Evolutionary conservation across 2,113 vertebrate genomes (phyloP), one percentile per base, ranked within the genome.

Genomic region (Taurulus bubalis): DNA sequence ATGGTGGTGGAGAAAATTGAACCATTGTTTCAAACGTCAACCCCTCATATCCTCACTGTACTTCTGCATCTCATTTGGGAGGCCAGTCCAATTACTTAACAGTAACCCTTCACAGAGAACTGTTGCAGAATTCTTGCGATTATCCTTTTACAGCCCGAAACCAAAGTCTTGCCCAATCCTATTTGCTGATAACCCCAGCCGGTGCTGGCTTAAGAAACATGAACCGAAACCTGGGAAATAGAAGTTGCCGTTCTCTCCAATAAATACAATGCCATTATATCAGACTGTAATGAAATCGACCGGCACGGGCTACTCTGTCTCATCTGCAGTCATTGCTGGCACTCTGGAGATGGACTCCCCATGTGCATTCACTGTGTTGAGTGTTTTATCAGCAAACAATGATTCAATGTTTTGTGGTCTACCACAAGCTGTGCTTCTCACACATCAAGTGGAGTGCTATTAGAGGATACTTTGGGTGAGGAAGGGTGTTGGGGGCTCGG

Each of bases 361-460:
- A 36, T 80, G 75, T 53, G 36, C 78, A 40, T 84, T 89, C 63
- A 22, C 84, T 66, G 87, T 82, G 90, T 83, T 87, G 88, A 91
- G 87, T 92, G 88, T 91, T 93, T 91, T 88, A 92, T 90, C 89
- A 88, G 86, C 89, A 91, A 91, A 92, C 89, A 93, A 90, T 87
- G 89, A 91, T 90, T 91, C 83, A 86, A 85, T 90, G 89, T 84
- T 80, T 88, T 91, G 89, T 85, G 90, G 92, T 93, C 82, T 83
- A 92, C 86, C 91, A 80, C 90, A 92, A 87, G 89, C 89, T 89
- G 87, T 67, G 88, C 88, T 90, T 82, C 93, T 92, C 87, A 89
- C 91, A 91, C 90, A 90, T 92, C 86, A 90, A 92, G 89, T 89
- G 83, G 86, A 93, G 90, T 83, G 83, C 89, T 85, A 92, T 92